Evolutionary conservation across 2,113 vertebrate genomes (phyloP).

Genomic region (Struthio camelus): DNA sequence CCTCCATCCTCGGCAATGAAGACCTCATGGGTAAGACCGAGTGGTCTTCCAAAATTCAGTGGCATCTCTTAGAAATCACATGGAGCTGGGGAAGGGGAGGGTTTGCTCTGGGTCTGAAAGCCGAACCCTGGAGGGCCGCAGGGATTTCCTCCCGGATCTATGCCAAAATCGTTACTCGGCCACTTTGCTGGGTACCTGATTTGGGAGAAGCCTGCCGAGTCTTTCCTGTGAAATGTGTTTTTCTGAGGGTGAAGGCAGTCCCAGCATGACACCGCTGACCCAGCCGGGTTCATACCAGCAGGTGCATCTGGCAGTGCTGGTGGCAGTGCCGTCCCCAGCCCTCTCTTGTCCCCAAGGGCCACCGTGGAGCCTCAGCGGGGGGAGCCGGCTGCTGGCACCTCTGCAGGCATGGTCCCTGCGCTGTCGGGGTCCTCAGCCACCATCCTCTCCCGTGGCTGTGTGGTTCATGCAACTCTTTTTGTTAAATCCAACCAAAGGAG

Average conservation of each 20-base stretch:
- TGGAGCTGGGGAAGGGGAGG: not conserved
- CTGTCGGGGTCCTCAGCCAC: too few species aligned
- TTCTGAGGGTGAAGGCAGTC: not conserved
- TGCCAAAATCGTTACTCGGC: not conserved
- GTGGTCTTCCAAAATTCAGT: not conserved
- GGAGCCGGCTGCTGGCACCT: not conserved
- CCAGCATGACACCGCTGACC: not conserved
- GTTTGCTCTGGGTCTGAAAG: not conserved
- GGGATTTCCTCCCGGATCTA: not conserved
- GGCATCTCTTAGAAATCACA: too few species aligned
- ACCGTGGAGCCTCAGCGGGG: not conserved
- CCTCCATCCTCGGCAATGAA: conserved; percentile 80
- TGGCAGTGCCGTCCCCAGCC: too few species aligned
- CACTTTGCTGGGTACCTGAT: not conserved
- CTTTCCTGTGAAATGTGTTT: not conserved
- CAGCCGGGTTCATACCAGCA: not conserved
- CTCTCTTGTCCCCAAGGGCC: not conserved
- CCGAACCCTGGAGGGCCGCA: too few species aligned
- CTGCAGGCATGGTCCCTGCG: not conserved
- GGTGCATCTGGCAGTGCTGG: not conserved
- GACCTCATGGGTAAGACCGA: conserved; percentile 71
- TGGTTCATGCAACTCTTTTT: not conserved
- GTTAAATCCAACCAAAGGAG: not conserved
- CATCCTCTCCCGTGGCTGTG: too few species aligned
- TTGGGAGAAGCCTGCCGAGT: not conserved